Conservation (phyloP, 2,113 vertebrate genomes). For the Pelvicachromis taeniatus region DNA sequence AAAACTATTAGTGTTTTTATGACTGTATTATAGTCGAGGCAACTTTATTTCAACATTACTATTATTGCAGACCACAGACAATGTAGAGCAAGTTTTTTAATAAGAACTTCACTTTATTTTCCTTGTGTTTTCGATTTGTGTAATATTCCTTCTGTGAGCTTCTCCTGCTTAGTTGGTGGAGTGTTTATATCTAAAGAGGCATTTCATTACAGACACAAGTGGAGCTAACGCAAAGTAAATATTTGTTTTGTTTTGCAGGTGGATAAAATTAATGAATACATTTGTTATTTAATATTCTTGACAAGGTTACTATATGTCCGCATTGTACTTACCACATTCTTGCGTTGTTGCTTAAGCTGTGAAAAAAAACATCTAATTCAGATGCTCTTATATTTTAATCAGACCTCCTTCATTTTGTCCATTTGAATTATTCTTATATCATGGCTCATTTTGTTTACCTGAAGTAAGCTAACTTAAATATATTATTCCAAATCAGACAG, state of each 20-base stretch:
- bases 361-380: not conserved
- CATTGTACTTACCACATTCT: not conserved
- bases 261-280: not conserved
- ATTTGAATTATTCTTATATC: not conserved
- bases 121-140: not conserved
- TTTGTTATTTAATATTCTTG: not conserved
- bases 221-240: not conserved
- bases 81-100: not conserved
- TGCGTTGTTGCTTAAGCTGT: not conserved
- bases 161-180: not conserved
- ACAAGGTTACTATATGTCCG: not conserved
- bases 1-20: not conserved
- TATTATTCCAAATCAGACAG: not conserved
- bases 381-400: not conserved
- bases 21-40: not conserved
- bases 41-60: not conserved
- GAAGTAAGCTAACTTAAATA: not conserved
- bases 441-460: not conserved
- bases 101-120: not conserved
- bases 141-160: not conserved
- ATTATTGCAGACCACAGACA: not conserved
- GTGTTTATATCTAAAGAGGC: not conserved
- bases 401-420: not conserved
- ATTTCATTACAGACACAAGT: not conserved
- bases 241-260: not conserved